A percentile compares a stretch with the other conserved stretches of the same genome.
These are phyloP conservation scores for Gallinago undulata DNA, from an alignment of 2,113 vertebrate species.

Conservation along the genomic window DNA sequence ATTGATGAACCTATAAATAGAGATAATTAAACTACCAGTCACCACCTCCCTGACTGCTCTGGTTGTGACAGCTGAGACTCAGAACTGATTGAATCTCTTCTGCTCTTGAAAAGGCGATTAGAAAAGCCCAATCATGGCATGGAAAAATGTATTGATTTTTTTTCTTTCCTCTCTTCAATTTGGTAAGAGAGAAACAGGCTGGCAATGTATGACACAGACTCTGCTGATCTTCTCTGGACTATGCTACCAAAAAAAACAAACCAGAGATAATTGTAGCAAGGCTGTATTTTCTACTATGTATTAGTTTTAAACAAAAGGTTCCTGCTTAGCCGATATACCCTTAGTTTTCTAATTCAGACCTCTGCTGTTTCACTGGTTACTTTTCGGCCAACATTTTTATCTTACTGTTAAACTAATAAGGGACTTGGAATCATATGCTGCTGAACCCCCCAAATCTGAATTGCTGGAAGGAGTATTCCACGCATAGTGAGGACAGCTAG, in stretches of 20 bases:
- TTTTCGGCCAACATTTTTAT: neutral
- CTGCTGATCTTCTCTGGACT: neutral
- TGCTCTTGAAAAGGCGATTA: neutral
- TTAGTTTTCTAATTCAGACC: neutral
- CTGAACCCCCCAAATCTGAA: neutral
- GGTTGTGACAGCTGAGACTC: slow-evolving; percentile 26
- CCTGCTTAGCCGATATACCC: neutral
- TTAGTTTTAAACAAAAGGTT: neutral
- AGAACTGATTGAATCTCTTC: neutral
- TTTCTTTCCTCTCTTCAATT: neutral
- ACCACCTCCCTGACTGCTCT: neutral
- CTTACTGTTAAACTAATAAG: neutral
- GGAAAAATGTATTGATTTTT: slow-evolving; percentile 36
- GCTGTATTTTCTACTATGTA: neutral
- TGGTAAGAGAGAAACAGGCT: neutral
- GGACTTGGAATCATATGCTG: accelerated
- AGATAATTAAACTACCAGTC: slow-evolving; percentile 22
- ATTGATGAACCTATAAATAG: slow-evolving; percentile 46
- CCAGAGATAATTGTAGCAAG: neutral
- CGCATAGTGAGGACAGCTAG: neutral
- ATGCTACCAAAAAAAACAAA: too few species aligned
- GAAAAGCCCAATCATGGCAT: neutral
- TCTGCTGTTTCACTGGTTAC: neutral
- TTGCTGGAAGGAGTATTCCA: neutral
- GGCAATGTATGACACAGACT: neutral